These are phyloP conservation scores for Caenorhabditis uteleia DNA, from an alignment of 2,888 invertebrate species.

Conservation along the genomic window DNA sequence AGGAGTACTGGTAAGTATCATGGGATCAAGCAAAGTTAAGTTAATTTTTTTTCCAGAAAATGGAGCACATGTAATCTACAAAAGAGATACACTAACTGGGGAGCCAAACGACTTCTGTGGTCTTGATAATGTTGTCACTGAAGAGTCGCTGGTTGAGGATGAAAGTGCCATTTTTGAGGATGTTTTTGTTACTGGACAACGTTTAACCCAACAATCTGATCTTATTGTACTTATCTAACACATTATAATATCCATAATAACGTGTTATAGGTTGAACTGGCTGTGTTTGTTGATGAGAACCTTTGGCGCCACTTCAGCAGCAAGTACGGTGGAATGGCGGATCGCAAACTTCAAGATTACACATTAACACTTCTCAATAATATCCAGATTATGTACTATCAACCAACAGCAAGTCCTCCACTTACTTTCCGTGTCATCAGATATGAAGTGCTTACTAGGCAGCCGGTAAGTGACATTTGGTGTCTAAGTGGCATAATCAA, in stretches of 20 bases:
- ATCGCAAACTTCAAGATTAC: slow-evolving; percentile 63
- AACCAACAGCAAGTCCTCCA: slow-evolving; percentile 66
- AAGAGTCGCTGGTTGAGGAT: slow-evolving; percentile 65
- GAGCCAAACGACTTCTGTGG: slow-evolving; percentile 64
- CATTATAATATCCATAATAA: not conserved
- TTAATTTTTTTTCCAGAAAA: slow-evolving; percentile 22
- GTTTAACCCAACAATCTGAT: slow-evolving; percentile 59
- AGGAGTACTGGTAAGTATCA: slow-evolving; percentile 22
- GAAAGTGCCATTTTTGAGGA: slow-evolving; percentile 68
- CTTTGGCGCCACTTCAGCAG: slow-evolving; percentile 68
- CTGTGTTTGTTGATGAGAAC: slow-evolving; percentile 67
- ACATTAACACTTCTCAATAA: slow-evolving; percentile 69
- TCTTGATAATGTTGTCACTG: slow-evolving; percentile 64
- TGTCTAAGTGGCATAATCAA: too few species aligned
- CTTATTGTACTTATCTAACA: slow-evolving; percentile 58
- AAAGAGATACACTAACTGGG: slow-evolving; percentile 49
- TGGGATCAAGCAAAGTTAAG: slow-evolving; percentile 1
- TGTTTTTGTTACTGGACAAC: slow-evolving; percentile 66
- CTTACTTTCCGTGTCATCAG: slow-evolving; percentile 67
- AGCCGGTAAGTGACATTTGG: slow-evolving; percentile 60
- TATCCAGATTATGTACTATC: slow-evolving; percentile 70
- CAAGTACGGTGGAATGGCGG: slow-evolving; percentile 64
- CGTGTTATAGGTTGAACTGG: slow-evolving; percentile 64
- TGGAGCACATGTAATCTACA: slow-evolving; percentile 66
- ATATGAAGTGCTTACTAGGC: slow-evolving; percentile 67